Evolutionary conservation across 2,113 vertebrate genomes (phyloP), one percentile per base, ranked within the genome.

Genomic region (Grantiella picta): DNA sequence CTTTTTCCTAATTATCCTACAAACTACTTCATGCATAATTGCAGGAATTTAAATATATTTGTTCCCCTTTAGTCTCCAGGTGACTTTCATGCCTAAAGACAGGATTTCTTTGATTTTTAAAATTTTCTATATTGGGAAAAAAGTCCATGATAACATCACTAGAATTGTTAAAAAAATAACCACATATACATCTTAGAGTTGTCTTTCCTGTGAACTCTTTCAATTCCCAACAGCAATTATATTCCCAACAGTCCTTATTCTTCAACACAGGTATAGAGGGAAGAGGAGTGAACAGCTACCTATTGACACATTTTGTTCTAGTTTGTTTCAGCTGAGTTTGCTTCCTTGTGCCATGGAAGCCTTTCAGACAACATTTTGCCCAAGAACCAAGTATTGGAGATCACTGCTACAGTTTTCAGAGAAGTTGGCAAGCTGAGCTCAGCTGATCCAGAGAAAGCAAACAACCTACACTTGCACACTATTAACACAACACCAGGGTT

Each of bases 31-130:
- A 92, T 40, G 63, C 80, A 94, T 90, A 96, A 86, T 82, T 80
- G 68, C n/a, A 91, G 60, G 33, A 42, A 94, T 92, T 96, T 77
- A 87, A 97, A 93, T 80, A 72, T 31, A 79, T 87, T 94, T 93
- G 90, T 83, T 94, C 76, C 18, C 47, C 45, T 66, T 80, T 81
- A 95, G 87, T 84, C 40, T 94, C 77, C 81, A 93, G 73, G 84
- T 81, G 78, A 92, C 73, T 91, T 95, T 82, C 82, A 93, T 64
- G 77, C 73, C 82, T 77, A 63, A 85, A 72, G 22, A 89, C 77
- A 68, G 5, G 5, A 77, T 82, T 82, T 77, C 44, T 85, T 93
- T 71, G 50, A 60, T 66, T 82, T 61, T 38, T 27, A 4, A 2
- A 4, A 42, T 53, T 27, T 49, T 49, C 36, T 60, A 27, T 27